Base-by-base conservation (phyloP, 2,113 vertebrate genomes). In the Irena cyanogastra region DNA sequence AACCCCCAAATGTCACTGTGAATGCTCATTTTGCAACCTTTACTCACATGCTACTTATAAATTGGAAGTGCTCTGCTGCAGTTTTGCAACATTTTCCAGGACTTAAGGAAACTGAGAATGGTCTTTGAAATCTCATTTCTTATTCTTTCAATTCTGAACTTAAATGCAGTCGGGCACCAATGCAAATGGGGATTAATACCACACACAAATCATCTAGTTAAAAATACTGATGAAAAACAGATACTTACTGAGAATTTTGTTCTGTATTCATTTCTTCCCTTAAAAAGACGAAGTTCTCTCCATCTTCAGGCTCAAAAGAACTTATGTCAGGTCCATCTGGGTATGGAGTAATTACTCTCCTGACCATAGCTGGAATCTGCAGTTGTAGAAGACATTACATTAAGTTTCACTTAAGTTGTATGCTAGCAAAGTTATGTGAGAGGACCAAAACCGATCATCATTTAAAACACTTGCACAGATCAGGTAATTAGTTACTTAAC, bases 321-420 rank as follows among this genome's bases (percentile, higher is more conserved):
- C 98, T 99, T 91, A 99, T 98, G 97, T 99, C 98, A 91, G 99
- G 99, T 86, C 98, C 98, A 92, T 97, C 98, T 47, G 98, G 98
- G 94, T 99, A 99, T 0, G 99, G 99, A 28, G 99, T 99, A 96
- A 99, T 99, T 49, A 99, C 68, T 84, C 99, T 98, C 89, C 97
- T 99, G 83, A 99, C 98, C 99, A 99, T 99, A 78, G 99, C 99
- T 53, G 99, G 99, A 97, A 99, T 99, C 99, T 99, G 45, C 7
- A 97, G 52, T 91, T 94, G 89, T n/a, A 95, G 72, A 96, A 95
- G 88, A 27, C 2, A 0, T 70, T 49, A 88, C 14, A 74, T 2
- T 35, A 22, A 52, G 21, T 54, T 68, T 71, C 69, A 50, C 52
- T 66, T 49, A 83, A 65, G 9, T 3, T 78, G 19, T 16, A 59